Base-by-base conservation (phyloP, 2,888 invertebrate genomes). In the Chrysolina americana region DNA sequence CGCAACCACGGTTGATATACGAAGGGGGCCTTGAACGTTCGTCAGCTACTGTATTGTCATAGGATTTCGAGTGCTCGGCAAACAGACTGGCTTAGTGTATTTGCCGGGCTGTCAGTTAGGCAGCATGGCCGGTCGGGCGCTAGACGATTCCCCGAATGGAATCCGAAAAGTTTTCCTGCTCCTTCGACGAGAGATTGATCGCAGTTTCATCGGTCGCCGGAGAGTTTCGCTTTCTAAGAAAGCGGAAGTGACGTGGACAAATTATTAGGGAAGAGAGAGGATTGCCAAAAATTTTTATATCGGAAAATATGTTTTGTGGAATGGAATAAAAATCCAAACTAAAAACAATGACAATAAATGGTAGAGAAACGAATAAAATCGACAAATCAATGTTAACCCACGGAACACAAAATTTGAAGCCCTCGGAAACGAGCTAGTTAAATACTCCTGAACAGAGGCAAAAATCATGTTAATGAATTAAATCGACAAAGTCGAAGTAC, bases 1-100 rank as follows among this genome's bases (percentile, higher is more conserved):
- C 68, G 56, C 36, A 65, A 71, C 73, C 71, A 66, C 76, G 75
- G 62, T 70, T 66, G 77, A 64, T 75, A 71, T 77, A 70, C 72
- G 73, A 73, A 78, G 76, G 83, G 80, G 79, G 66, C 73, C 73
- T 70, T 78, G 75, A 59, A 69, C 70, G 73, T 72, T 76, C 62
- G 79, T 79, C 79, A 85, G 87, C 88, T 88, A 87, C 88, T 87
- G 88, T 88, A 87, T 88, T 88, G 87, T 87, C 87, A 85, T 87
- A 86, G 87, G 87, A 86, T 87, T 85, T 88, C 81, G 84, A 88
- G 88, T 87, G 88, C 86, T 87, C 80, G 83, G 87, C 86, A 87
- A 88, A 88, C 87, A 88, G 83, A 84, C 83, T 82, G 84, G 84
- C 84, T 84, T 84, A 84, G 86, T 85, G 85, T 87, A 87, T 87